Percentiles rank a stretch among this genome's conserved stretches.
These are phyloP conservation scores for Peromyscus polionotus DNA, from an alignment of 2,113 vertebrate genomes.

Conservation along the genomic window DNA sequence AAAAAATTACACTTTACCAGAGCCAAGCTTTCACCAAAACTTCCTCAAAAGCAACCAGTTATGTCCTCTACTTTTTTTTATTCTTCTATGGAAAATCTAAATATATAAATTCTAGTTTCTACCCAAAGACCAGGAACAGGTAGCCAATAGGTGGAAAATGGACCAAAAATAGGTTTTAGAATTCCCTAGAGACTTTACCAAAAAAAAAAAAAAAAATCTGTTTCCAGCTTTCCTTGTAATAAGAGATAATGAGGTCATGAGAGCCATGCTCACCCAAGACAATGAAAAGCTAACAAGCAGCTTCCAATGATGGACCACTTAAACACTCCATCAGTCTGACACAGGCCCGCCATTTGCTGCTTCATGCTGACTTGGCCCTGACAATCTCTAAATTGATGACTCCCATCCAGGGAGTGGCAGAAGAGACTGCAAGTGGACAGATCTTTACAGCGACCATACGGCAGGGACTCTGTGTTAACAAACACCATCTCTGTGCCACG, in stretches of 20 bases:
- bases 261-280: neutral
- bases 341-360: neutral
- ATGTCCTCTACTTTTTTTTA: neutral
- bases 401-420: neutral
- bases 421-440: neutral
- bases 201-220: neutral
- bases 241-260: neutral
- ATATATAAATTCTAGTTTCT: conserved; percentile 35
- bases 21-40: conserved; percentile 29
- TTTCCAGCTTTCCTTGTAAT: conserved; percentile 37
- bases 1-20: conserved; percentile 36
- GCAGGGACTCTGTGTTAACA: conserved; percentile 18
- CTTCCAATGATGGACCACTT: neutral
- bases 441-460: neutral
- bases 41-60: conserved; percentile 10
- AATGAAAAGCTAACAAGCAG: neutral
- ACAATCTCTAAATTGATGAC: conserved; percentile 38
- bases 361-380: neutral
- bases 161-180: neutral
- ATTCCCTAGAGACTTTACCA: neutral
- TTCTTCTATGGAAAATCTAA: conserved; percentile 16
- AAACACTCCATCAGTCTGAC: neutral
- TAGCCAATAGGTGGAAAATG: conserved; percentile 2
- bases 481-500: neutral
- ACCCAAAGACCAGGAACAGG: conserved; percentile 25